phyloP scores from a whole-genome alignment of 2,797 vertebrate species.

The Crocidura indochinensis region DNA sequence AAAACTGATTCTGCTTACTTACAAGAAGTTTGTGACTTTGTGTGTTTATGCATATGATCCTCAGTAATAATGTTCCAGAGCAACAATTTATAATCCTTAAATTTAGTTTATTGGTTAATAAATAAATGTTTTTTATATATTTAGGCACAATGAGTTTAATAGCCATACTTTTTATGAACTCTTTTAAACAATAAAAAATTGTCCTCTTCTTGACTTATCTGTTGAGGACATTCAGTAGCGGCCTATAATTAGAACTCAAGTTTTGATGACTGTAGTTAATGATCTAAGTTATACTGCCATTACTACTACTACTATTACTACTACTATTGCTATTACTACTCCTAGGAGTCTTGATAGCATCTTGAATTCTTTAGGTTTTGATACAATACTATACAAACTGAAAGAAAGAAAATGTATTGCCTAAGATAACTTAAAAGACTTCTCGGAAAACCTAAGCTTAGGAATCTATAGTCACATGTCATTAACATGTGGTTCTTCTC shows the following conservation, averaged over 20 bases:
- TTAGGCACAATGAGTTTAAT: too few relatives aligned
- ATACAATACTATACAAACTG: neutral
- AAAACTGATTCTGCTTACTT: neutral
- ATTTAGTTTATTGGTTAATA: too few relatives aligned
- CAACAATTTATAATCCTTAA: too few relatives aligned
- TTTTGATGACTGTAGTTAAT: constrained; percentile 15
- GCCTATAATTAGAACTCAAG: neutral
- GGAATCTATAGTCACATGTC: neutral
- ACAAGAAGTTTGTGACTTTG: neutral
- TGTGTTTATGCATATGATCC: neutral
- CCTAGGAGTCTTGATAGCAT: neutral
- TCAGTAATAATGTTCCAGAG: neutral
- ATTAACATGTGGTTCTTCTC: neutral
- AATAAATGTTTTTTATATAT: too few relatives aligned
- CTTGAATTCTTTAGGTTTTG: constrained; percentile 19
- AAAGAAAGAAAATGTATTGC: constrained; percentile 7
- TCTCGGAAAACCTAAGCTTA: neutral
- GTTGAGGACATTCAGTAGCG: constrained; percentile 11
- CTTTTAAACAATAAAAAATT: neutral
- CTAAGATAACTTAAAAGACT: neutral
- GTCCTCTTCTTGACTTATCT: neutral
- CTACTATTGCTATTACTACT: too few relatives aligned
- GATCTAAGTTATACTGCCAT: neutral
- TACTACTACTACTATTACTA: neutral
- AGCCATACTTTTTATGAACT: neutral